These are phyloP conservation scores for Arizona elegans DNA, from an alignment of 2,113 vertebrate genomes.

Conservation along the genomic window DNA sequence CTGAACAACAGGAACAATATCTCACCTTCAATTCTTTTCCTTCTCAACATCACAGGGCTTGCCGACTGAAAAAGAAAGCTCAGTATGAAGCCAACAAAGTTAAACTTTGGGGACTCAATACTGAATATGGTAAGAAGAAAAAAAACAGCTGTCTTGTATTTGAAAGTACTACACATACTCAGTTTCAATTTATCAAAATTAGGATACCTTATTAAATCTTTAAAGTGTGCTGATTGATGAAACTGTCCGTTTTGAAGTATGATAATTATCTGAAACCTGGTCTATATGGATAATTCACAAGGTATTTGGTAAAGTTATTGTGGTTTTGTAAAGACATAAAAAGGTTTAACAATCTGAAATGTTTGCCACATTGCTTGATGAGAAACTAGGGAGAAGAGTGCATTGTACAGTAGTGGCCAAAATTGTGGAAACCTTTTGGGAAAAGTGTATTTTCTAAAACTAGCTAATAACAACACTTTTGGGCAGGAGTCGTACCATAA, in stretches of 20 bases:
- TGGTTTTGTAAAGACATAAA: background rate
- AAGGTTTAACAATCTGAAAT: background rate
- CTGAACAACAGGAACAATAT: slow-evolving; percentile 37
- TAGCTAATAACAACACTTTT: too few species aligned
- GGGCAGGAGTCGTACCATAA: too few species aligned
- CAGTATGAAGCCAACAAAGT: slow-evolving; percentile 99
- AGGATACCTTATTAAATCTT: background rate
- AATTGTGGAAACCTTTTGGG: too few species aligned
- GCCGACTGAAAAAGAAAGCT: slow-evolving; percentile 98
- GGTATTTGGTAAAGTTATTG: background rate
- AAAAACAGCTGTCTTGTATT: slow-evolving; percentile 33
- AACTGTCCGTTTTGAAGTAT: background rate
- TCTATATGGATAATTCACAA: background rate
- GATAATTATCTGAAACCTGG: background rate
- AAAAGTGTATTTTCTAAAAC: too few species aligned
- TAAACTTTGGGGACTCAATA: slow-evolving; percentile 98
- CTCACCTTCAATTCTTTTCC: slow-evolving; percentile 39
- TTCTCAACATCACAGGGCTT: slow-evolving; percentile 79
- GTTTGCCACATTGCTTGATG: background rate
- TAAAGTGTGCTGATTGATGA: background rate
- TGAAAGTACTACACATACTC: background rate
- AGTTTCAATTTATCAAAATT: background rate
- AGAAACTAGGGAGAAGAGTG: too few species aligned
- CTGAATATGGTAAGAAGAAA: slow-evolving; percentile 89
- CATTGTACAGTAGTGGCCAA: background rate